These are phyloP conservation scores for Romanogobio albipinnatus DNA, from an alignment of 2,113 vertebrate species.

Conservation along the genomic window DNA sequence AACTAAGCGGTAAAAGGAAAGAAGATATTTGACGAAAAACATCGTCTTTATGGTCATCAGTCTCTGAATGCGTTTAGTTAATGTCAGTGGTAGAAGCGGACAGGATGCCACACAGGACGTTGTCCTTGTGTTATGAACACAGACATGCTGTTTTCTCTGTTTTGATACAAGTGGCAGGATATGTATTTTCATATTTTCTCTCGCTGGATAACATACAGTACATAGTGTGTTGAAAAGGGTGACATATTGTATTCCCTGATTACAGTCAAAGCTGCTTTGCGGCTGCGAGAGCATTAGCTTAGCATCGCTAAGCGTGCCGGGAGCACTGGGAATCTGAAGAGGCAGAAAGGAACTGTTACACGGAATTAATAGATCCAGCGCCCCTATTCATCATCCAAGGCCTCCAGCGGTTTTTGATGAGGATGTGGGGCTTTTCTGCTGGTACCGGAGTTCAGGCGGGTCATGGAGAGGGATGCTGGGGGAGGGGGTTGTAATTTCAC, in stretches of 20 bases:
- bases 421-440: slow-evolving; percentile 41
- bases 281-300: slow-evolving; percentile 28
- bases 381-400: slow-evolving; percentile 44
- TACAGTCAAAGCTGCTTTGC: slow-evolving; percentile 39
- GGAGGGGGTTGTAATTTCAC: slow-evolving; percentile 22
- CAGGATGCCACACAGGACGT: neutral
- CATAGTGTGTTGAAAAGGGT: slow-evolving; percentile 28
- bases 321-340: slow-evolving; percentile 37
- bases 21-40: neutral
- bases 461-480: neutral
- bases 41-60: neutral
- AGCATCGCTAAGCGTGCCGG: slow-evolving; percentile 19
- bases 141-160: neutral
- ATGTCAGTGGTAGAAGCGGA: neutral
- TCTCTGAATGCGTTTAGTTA: neutral
- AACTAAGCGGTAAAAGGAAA: slow-evolving; percentile 14
- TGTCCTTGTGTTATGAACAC: neutral
- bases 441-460: slow-evolving; percentile 18
- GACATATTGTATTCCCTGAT: slow-evolving; percentile 46
- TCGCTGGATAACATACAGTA: neutral
- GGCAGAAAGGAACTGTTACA: slow-evolving; percentile 35
- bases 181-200: slow-evolving; percentile 26
- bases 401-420: slow-evolving; percentile 47
- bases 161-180: neutral
- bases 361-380: slow-evolving; percentile 28